Conservation (phyloP, 2,888 invertebrate genomes). For the Desoria tigrina region DNA sequence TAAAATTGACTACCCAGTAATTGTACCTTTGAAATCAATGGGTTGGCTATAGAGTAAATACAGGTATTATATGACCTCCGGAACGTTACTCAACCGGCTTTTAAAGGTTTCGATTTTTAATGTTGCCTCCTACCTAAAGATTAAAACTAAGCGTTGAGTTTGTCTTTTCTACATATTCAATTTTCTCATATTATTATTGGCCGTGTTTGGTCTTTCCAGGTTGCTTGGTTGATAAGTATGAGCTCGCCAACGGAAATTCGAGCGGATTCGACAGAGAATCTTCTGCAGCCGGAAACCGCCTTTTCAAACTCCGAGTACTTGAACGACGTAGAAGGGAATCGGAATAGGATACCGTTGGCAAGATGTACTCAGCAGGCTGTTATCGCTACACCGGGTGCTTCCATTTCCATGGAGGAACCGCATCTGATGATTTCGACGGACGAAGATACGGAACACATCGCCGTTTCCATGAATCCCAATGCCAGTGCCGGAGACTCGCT, state of each 20-base stretch:
- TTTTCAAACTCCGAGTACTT: slow-evolving; percentile 40
- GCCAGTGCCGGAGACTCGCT: slow-evolving; percentile 56
- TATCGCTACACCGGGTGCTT: slow-evolving; percentile 48
- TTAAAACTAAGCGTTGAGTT: too few species aligned
- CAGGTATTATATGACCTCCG: too few species aligned
- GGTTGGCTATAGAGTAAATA: too few species aligned
- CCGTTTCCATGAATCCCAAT: background rate
- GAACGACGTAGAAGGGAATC: slow-evolving; percentile 32
- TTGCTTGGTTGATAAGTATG: slow-evolving; percentile 20
- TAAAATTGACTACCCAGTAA: too few species aligned
- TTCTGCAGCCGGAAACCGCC: slow-evolving; percentile 39
- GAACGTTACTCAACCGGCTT: too few species aligned
- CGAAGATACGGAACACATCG: slow-evolving; percentile 48
- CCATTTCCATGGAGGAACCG: slow-evolving; percentile 51
- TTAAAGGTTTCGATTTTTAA: too few species aligned
- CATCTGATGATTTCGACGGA: slow-evolving; percentile 52
- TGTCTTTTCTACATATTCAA: too few species aligned
- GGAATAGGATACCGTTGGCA: slow-evolving; percentile 52
- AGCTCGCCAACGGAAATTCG: slow-evolving; percentile 27
- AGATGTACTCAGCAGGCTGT: slow-evolving; percentile 53
- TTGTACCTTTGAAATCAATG: too few species aligned
- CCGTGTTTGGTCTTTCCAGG: too few species aligned
- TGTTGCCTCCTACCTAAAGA: too few species aligned
- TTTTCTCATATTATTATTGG: too few species aligned
- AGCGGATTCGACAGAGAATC: slow-evolving; percentile 44